Evolutionary conservation across 1,140 invertebrate genomes (phyloP).

Genomic region (Leptinotarsa defecta): DNA sequence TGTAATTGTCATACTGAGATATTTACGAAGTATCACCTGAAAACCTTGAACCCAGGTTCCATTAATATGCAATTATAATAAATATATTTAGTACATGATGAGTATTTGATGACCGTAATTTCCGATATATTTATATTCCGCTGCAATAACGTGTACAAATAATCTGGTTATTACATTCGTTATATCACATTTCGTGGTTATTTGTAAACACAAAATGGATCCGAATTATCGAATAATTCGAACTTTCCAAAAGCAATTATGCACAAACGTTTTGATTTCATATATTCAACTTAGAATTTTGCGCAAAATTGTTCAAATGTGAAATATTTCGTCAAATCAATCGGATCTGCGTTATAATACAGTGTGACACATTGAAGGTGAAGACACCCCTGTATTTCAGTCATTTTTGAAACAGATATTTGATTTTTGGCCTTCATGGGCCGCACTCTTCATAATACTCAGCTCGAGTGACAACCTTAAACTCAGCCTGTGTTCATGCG

Average conservation of each 20-base stretch:
- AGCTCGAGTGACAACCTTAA: too few species aligned
- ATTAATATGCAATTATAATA: neutral
- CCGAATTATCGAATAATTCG: neutral
- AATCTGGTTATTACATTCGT: neutral
- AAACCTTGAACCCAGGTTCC: neutral
- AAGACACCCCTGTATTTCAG: too few species aligned
- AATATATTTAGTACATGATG: neutral
- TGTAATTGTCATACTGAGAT: too few species aligned
- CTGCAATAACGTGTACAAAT: neutral
- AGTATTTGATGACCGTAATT: neutral
- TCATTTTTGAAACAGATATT: too few species aligned
- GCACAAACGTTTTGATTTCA: neutral
- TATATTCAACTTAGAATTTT: too few species aligned
- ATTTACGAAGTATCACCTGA: neutral
- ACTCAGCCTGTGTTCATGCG: too few species aligned
- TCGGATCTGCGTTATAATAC: too few species aligned
- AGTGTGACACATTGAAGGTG: too few species aligned
- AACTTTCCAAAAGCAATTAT: neutral
- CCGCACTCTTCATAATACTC: too few species aligned
- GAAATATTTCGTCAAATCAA: too few species aligned
- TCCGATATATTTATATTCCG: neutral
- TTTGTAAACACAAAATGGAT: neutral
- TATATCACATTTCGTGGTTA: conserved; percentile 3
- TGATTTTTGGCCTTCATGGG: too few species aligned
- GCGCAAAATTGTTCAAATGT: too few species aligned